Conservation (phyloP, 2,113 vertebrate species). For the Bos indicus region DNA sequence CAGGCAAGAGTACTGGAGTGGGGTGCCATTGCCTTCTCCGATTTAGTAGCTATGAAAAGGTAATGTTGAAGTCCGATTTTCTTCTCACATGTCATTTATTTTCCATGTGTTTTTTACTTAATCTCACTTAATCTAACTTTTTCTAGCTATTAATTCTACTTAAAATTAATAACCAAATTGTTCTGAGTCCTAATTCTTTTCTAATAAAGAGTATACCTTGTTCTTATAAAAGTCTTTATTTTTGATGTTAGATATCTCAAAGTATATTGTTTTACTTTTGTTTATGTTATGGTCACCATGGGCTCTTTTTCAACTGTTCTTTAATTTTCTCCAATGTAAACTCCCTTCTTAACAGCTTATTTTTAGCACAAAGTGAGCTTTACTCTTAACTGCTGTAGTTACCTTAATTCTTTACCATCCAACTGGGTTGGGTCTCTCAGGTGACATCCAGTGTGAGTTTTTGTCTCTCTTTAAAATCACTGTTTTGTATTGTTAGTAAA, state of each 20-base stretch:
- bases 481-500: not conserved
- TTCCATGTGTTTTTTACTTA: not conserved
- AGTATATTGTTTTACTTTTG: not conserved
- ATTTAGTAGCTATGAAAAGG: not conserved
- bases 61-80: not conserved
- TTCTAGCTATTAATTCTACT: not conserved
- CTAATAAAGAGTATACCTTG: not conserved
- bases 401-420: not conserved
- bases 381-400: not conserved
- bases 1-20: too few species aligned
- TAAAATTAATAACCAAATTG: not conserved
- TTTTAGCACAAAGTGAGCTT: not conserved
- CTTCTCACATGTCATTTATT: not conserved
- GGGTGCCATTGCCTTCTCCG: too few species aligned
- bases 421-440: not conserved
- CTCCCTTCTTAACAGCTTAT: not conserved
- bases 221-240: not conserved
- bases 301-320: not conserved
- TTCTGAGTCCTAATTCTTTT: not conserved
- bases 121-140: not conserved
- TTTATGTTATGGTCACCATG: not conserved
- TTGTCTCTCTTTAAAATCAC: not conserved
- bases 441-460: not conserved
- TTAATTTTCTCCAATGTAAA: conserved; percentile 1
- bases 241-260: not conserved